Conservation (phyloP, 2,888 invertebrate species). For the Pediacus dermestoides region DNA sequence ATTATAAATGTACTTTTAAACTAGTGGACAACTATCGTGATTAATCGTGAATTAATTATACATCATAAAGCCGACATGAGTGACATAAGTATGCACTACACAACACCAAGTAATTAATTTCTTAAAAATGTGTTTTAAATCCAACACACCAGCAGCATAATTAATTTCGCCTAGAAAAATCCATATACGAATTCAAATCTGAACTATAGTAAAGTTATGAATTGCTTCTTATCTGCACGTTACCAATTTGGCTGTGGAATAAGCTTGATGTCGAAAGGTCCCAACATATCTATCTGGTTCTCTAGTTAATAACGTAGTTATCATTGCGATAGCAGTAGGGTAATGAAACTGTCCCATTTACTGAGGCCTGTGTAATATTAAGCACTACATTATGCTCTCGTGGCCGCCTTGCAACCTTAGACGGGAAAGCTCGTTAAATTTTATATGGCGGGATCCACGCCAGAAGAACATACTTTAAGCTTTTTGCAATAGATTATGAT, state of each 20-base stretch:
- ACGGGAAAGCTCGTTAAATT: slow-evolving; percentile 27
- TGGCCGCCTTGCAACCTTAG: slow-evolving; percentile 28
- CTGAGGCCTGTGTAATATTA: slow-evolving; percentile 42
- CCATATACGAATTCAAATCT: no score
- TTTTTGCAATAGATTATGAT: slow-evolving; percentile 17
- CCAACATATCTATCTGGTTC: slow-evolving; percentile 39
- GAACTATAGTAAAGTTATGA: no score
- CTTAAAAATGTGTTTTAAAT: no score
- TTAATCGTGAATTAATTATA: no score
- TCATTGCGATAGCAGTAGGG: slow-evolving; percentile 41
- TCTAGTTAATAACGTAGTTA: slow-evolving; percentile 43
- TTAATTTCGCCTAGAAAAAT: no score
- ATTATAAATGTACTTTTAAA: no score
- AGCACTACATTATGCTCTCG: slow-evolving; percentile 40
- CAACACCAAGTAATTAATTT: no score
- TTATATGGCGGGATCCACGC: slow-evolving; percentile 18
- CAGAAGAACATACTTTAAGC: slow-evolving; percentile 14
- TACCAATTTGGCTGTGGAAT: slow-evolving; percentile 28
- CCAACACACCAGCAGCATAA: no score
- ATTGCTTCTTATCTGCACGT: slow-evolving; percentile 26
- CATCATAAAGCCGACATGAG: no score
- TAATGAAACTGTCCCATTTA: slow-evolving; percentile 45
- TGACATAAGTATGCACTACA: no score
- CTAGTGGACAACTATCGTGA: no score
- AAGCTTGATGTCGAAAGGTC: slow-evolving; percentile 41